Evolutionary conservation across 2,113 vertebrate genomes (phyloP).

Genomic region (Lophochroa leadbeateri): DNA sequence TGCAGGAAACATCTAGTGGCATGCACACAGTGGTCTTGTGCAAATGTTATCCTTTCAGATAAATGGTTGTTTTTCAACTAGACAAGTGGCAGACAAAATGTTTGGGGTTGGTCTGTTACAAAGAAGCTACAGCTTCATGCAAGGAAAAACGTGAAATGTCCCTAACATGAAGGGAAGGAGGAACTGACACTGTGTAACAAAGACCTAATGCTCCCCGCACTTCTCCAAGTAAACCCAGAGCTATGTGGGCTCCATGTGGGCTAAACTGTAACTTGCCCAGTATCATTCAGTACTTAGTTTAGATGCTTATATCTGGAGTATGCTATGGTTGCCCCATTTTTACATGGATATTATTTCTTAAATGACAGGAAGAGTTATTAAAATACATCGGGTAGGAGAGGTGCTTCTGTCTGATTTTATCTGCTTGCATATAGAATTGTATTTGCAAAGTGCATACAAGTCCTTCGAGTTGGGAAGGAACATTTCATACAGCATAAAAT

Average conservation of each 20-base stretch:
- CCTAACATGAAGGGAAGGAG: background rate
- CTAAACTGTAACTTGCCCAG: background rate
- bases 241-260: background rate
- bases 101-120: background rate
- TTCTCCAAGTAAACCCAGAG: background rate
- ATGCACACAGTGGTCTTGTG: background rate
- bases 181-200: background rate
- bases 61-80: background rate
- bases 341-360: background rate
- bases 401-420: background rate
- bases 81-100: background rate
- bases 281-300: background rate
- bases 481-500: background rate
- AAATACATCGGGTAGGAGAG: background rate
- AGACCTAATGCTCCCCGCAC: background rate
- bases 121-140: background rate
- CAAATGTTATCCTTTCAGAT: background rate
- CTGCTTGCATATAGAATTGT: background rate
- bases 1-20: background rate
- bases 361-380: background rate
- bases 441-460: background rate
- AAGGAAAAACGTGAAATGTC: background rate
- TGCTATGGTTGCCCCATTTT: background rate
- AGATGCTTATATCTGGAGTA: background rate
- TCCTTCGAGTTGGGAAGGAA: rapidly evolving